These are phyloP conservation scores for Drosophila gunungcola DNA, from an alignment of 1,140 invertebrate genomes.

Conservation along the genomic window DNA sequence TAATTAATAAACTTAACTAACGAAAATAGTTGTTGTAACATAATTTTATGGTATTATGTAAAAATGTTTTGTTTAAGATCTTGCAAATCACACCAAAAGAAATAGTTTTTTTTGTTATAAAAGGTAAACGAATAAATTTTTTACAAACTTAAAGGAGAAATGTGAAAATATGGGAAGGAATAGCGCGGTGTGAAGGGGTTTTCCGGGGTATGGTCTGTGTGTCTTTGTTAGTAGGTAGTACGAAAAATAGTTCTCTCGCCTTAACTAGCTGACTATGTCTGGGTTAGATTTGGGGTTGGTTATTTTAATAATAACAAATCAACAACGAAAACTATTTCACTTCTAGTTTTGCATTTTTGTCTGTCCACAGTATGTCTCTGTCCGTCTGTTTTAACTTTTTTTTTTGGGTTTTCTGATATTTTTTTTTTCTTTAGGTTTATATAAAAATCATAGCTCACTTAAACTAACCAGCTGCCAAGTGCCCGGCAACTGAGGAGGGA, in stretches of 20 bases:
- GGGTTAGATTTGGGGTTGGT: slow-evolving; percentile 45
- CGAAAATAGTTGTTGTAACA: slow-evolving; percentile 54
- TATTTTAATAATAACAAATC: slow-evolving; percentile 67
- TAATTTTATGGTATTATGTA: slow-evolving; percentile 37
- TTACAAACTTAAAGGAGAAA: slow-evolving; percentile 48
- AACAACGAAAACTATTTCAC: slow-evolving; percentile 68
- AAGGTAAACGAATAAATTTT: slow-evolving; percentile 46
- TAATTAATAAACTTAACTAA: slow-evolving; percentile 64
- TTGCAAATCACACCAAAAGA: slow-evolving; percentile 79
- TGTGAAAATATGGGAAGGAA: slow-evolving; percentile 20
- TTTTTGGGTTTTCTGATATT: slow-evolving; percentile 27
- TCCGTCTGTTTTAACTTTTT: slow-evolving; percentile 9
- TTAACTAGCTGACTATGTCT: slow-evolving; percentile 52
- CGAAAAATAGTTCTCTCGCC: slow-evolving; percentile 29
- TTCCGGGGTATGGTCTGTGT: not conserved
- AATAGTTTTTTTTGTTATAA: slow-evolving; percentile 51
- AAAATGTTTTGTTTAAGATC: slow-evolving; percentile 67
- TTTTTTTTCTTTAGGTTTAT: slow-evolving; percentile 55
- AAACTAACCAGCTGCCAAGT: slow-evolving; percentile 72
- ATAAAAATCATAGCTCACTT: slow-evolving; percentile 78
- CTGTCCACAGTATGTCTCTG: slow-evolving; percentile 25
- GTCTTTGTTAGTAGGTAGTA: slow-evolving; percentile 24
- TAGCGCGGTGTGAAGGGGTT: not conserved
- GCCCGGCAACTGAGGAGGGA: slow-evolving; percentile 77
- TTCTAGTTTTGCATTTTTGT: slow-evolving; percentile 55